Percentiles rank a stretch among this genome's conserved stretches.
Evolutionary conservation across 2,888 invertebrate genomes (phyloP).

Genomic region (Falcaria lacertinaria): DNA sequence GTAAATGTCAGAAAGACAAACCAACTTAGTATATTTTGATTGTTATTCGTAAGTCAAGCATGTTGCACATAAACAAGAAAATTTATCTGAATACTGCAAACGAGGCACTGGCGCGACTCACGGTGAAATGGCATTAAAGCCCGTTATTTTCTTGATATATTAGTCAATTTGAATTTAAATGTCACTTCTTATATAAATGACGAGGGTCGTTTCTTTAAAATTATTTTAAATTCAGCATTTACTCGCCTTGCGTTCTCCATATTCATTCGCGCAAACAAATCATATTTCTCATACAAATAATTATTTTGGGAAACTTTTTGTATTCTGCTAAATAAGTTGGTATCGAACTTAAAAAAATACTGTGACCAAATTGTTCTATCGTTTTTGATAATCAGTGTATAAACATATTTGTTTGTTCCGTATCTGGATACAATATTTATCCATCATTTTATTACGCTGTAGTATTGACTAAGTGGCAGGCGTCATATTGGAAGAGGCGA

Average conservation of each 20-base stretch:
- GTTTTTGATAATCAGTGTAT: too few species aligned
- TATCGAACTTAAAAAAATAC: too few species aligned
- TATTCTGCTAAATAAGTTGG: too few species aligned
- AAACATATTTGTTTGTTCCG: too few species aligned
- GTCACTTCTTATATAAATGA: constrained; percentile 29
- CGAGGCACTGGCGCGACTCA: constrained; percentile 17
- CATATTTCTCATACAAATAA: constrained; percentile 7
- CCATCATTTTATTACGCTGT: too few species aligned
- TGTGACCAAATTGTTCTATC: too few species aligned
- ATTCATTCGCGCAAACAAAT: constrained; percentile 6
- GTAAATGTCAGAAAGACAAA: too few species aligned
- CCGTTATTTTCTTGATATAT: constrained; percentile 36
- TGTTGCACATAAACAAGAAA: constrained; percentile 6
- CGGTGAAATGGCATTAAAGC: constrained; percentile 29
- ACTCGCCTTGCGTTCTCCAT: constrained; percentile 6
- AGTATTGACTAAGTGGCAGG: too few species aligned
- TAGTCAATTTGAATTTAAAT: constrained; percentile 41
- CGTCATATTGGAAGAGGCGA: too few species aligned
- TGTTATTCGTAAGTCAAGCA: neutral
- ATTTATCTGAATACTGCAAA: constrained; percentile 26
- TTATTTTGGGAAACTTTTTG: too few species aligned
- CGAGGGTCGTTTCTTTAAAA: constrained; percentile 21
- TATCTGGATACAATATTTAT: too few species aligned
- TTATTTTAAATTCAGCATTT: constrained; percentile 18
- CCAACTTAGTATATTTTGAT: too few species aligned